Conservation (phyloP, 1,140 invertebrate genomes). For the Megalonaias nervosa region DNA sequence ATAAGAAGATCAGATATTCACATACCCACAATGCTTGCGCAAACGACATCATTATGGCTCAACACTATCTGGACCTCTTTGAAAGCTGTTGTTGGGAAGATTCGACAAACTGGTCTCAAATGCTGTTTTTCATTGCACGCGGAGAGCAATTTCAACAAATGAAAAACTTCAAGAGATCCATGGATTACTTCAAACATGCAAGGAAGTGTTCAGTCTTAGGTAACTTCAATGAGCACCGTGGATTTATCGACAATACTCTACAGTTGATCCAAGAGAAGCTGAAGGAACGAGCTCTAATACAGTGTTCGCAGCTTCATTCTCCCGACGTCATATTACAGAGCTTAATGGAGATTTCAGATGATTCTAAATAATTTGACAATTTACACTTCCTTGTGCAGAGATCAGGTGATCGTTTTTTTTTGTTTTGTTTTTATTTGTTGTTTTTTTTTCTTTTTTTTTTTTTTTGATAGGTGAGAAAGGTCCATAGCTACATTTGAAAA, state of each 20-base stretch:
- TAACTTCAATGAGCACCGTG: conserved; percentile 1
- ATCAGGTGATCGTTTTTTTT: too few species aligned
- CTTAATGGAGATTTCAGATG: background rate
- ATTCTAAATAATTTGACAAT: background rate
- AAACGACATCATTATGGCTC: conserved; percentile 13
- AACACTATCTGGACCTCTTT: conserved; percentile 19
- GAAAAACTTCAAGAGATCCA: background rate
- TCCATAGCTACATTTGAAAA: too few species aligned
- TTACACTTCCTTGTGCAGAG: too few species aligned
- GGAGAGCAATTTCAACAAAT: conserved; percentile 18
- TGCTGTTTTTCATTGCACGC: conserved; percentile 24
- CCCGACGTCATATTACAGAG: background rate
- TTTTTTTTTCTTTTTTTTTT: too few species aligned
- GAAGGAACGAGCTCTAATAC: background rate
- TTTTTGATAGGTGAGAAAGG: too few species aligned
- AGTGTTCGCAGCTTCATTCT: background rate
- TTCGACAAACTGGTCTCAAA: conserved; percentile 21
- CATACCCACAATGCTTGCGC: background rate
- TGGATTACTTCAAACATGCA: conserved; percentile 18
- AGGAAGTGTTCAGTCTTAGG: conserved; percentile 1
- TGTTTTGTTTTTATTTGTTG: too few species aligned
- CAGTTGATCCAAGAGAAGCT: background rate
- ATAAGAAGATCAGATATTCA: conserved; percentile 13
- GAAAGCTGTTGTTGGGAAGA: conserved; percentile 21
- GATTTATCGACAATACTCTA: conserved; percentile 16